Conservation (phyloP, 2,888 invertebrate species). For the Acutogordius australiensis region DNA sequence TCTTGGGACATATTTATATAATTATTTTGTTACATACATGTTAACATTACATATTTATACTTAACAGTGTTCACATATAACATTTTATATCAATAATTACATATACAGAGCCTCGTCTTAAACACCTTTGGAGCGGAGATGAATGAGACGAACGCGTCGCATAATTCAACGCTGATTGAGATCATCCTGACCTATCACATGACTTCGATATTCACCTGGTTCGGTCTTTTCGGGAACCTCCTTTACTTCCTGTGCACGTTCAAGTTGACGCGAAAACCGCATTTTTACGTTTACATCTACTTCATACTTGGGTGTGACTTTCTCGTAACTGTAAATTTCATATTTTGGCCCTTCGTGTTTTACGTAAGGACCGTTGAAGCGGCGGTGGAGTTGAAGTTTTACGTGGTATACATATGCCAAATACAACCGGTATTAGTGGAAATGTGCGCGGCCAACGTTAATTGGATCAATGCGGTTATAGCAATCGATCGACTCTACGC, state of each 20-base stretch:
- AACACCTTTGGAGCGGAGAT: no score
- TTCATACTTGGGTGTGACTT: neutral
- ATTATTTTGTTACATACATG: no score
- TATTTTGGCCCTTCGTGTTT: neutral
- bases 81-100: no score
- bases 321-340: neutral
- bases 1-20: no score
- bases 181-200: neutral
- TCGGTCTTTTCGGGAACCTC: neutral
- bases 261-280: conserved; percentile 2
- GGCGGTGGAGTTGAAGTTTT: neutral
- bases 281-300: neutral
- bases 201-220: neutral
- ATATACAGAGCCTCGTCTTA: no score
- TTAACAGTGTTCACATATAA: no score
- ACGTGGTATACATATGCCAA: neutral
- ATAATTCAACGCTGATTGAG: neutral
- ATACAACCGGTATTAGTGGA: conserved; percentile 1
- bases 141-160: no score
- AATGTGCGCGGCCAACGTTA: neutral
- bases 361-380: neutral
- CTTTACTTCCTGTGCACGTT: neutral
- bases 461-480: neutral
- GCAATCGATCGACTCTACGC: neutral
- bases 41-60: no score